phyloP scores from a whole-genome alignment of 2,797 vertebrate genomes.

The Dendrocincla fuliginosa region DNA sequence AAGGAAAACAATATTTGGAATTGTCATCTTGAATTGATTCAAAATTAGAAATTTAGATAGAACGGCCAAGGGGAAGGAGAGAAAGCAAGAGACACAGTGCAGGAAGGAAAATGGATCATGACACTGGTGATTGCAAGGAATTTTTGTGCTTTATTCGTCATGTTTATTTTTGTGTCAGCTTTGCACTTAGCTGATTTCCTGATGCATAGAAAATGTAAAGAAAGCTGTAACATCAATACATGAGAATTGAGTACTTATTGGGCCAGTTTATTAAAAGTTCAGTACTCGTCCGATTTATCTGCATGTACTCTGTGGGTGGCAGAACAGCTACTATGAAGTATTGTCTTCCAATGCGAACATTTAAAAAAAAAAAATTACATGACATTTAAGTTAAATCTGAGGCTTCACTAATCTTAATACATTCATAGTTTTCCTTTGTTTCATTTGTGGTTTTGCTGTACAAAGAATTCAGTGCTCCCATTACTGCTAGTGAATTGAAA shows the following conservation, averaged over 20 bases:
- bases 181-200: neutral
- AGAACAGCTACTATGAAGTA: conserved; percentile 5
- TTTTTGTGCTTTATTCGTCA: neutral
- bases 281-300: neutral
- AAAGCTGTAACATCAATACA: neutral
- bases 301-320: conserved; percentile 18
- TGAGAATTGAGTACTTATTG: neutral
- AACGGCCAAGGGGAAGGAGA: neutral
- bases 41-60: neutral
- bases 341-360: conserved; percentile 25
- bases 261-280: conserved; percentile 1
- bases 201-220: neutral
- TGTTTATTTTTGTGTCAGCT: neutral
- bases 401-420: conserved; percentile 44
- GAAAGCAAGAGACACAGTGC: neutral
- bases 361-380: conserved; percentile 16
- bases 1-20: neutral
- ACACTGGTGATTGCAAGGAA: neutral
- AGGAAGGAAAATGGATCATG: neutral
- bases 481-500: conserved; percentile 58
- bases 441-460: conserved; percentile 41
- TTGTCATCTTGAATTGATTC: neutral
- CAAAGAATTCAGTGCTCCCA: conserved; percentile 22
- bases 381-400: conserved; percentile 60
- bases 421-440: conserved; percentile 53